Evolutionary conservation across 2,797 vertebrate species (phyloP), one percentile per base, ranked within the genome.

Genomic region (Australoheros facetus): DNA sequence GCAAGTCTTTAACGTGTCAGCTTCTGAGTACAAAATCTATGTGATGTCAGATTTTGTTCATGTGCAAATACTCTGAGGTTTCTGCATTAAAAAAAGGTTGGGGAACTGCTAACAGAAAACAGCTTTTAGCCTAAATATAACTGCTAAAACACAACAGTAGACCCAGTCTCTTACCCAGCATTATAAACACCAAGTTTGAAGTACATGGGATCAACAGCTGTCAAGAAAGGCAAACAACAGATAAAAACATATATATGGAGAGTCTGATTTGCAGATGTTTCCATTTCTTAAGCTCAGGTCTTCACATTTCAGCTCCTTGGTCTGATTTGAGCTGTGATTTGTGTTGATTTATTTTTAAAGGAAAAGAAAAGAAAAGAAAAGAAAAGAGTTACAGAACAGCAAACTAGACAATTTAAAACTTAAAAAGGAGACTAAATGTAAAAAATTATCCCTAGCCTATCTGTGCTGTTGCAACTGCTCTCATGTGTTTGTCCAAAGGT

Each of bases 401-500:
- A 45, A 30, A 28, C 9, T 14, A 21, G 42, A 37, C 13, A 11
- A 45, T 82, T 45, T 26, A 11, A 62, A 53, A 37, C 21, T 13
- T 42, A 26, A 7, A 45, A 53, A 39, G n/a, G 21, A 51, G 4
- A 56, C n/a, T 13, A 57, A 45, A 69, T 13, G 21, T 13, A n/a
- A 48, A 21, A 32, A 34, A 4, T 23, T 45, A 4, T n/a, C 9
- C 11, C 30, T 69, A 5, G 5, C 62, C 62, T 51, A 69, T 72
- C 32, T 66, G n/a, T 71, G 9, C 5, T 48, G 23, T 14, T 71
- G 19, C 73, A 74, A 74, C 19, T 32, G 23, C 30, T 17, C 12
- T 34, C 2, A 16, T 45, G 30, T 56, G 51, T 19, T 51, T 5
- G 83, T 77, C 62, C 85, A 90, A 87, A 91, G 89, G 87, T 88